Evolutionary conservation across 2,888 invertebrate genomes (phyloP).

Genomic region (Amblyteles armatorius): DNA sequence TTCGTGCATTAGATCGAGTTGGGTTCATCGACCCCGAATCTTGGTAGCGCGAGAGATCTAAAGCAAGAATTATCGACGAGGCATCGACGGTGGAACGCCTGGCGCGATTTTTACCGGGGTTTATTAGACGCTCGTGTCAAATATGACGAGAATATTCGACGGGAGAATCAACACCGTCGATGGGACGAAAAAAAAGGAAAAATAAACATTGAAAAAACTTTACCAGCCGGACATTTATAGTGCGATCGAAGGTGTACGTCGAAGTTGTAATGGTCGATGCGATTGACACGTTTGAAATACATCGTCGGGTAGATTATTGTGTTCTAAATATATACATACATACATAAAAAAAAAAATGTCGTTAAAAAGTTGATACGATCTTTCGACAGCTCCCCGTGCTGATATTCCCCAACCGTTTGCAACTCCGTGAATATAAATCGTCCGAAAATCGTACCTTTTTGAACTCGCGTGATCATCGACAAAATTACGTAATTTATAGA

Average conservation of each 20-base stretch:
- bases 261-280: too few relatives aligned
- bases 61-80: background rate
- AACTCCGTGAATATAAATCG: too few relatives aligned
- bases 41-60: constrained; percentile 3
- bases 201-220: background rate
- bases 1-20: background rate
- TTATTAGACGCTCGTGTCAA: constrained; percentile 36
- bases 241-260: background rate
- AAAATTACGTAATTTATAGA: background rate
- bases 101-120: background rate
- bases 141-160: constrained; percentile 14
- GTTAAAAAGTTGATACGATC: background rate
- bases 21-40: constrained; percentile 3
- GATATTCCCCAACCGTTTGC: too few relatives aligned
- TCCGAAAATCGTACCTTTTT: background rate
- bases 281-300: constrained; percentile 25
- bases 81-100: background rate
- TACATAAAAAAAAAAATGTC: background rate
- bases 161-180: constrained; percentile 1
- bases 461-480: background rate
- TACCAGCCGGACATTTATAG: constrained; percentile 12
- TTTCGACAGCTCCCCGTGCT: background rate
- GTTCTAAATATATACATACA: background rate
- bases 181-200: background rate
- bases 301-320: background rate